A percentile compares a stretch with the other conserved stretches of the same genome.
Evolutionary conservation across 1,140 invertebrate species (phyloP).

Genomic region (Panulirus ornatus): DNA sequence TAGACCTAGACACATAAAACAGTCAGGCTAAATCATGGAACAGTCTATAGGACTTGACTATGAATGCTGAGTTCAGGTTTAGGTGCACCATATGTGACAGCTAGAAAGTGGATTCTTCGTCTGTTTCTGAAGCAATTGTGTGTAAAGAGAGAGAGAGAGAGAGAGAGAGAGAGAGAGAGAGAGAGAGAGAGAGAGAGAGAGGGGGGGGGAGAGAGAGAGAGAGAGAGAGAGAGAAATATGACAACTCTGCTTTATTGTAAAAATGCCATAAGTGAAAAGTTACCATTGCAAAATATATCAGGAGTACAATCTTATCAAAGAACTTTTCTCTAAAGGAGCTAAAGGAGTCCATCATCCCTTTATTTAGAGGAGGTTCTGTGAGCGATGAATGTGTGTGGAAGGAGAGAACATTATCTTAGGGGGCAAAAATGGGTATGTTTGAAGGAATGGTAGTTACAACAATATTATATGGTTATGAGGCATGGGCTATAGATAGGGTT

Average conservation of each 20-base stretch:
- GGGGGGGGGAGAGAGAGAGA: not conserved
- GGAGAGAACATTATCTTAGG: too few relatives aligned
- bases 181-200: conserved; percentile 7
- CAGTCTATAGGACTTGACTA: not conserved
- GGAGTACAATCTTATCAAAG: not conserved
- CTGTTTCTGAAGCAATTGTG: not conserved
- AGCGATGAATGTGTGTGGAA: not conserved
- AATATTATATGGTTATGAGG: too few relatives aligned
- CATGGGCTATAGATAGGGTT: too few relatives aligned
- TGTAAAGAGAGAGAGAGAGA: not conserved
- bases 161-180: conserved; percentile 7
- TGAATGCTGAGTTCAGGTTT: not conserved
- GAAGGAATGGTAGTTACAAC: too few relatives aligned
- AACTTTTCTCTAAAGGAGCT: not conserved
- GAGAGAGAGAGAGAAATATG: not conserved
- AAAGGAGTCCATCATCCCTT: not conserved
- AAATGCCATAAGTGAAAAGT: not conserved
- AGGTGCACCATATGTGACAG: too few relatives aligned
- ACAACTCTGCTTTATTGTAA: not conserved
- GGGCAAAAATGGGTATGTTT: too few relatives aligned
- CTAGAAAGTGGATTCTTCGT: not conserved
- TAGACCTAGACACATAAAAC: not conserved
- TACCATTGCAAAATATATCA: not conserved
- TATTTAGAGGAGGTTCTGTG: not conserved
- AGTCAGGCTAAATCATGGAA: not conserved